These are phyloP conservation scores for Actias luna DNA, from an alignment of 2,888 invertebrate genomes.

Conservation along the genomic window DNA sequence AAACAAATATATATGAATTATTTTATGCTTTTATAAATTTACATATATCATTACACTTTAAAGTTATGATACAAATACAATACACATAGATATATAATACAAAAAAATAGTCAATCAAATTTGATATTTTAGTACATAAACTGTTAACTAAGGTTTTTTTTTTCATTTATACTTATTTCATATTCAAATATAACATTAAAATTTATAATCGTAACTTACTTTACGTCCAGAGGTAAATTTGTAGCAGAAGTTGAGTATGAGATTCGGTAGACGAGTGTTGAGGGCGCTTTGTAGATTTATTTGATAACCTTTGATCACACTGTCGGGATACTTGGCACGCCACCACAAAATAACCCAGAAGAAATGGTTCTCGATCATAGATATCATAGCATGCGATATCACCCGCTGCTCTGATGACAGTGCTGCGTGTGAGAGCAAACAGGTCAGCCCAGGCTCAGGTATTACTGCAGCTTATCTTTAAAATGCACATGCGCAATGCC, in stretches of 20 bases:
- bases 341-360: conserved; percentile 96
- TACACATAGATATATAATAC: no score
- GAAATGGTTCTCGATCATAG: conserved; percentile 97
- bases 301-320: conserved; percentile 94
- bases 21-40: neutral
- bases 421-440: conserved; percentile 59
- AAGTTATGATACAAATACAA: neutral
- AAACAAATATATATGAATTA: conserved; percentile 45
- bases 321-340: conserved; percentile 95
- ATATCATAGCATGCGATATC: conserved; percentile 94
- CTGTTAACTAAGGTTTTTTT: no score
- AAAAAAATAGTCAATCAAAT: no score
- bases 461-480: conserved; percentile 20
- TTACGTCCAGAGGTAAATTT: conserved; percentile 93
- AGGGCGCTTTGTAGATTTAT: conserved; percentile 94
- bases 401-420: conserved; percentile 93
- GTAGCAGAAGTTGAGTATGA: conserved; percentile 94
- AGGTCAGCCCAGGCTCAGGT: conserved; percentile 30
- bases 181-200: neutral
- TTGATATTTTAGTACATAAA: no score
- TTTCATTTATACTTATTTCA: neutral
- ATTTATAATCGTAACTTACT: conserved; percentile 72
- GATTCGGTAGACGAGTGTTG: conserved; percentile 93
- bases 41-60: neutral
- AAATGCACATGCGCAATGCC: conserved; percentile 63